Conservation (phyloP, 2,797 vertebrate genomes). For the Rhinella marina region DNA sequence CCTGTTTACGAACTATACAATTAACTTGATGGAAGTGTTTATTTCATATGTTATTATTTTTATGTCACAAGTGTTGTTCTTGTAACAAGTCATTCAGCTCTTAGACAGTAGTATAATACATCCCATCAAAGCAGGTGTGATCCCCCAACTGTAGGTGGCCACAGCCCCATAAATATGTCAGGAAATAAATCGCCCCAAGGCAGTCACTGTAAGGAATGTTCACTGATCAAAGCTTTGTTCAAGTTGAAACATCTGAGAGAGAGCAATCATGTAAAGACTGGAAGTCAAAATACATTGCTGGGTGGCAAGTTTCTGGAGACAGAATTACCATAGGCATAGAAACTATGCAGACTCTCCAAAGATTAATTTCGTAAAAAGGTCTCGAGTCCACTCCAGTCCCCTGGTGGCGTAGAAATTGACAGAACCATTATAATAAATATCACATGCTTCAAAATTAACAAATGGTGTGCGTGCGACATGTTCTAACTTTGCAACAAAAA, state of each 20-base stretch:
- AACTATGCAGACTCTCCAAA: neutral
- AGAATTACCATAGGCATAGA: neutral
- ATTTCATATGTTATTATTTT: neutral
- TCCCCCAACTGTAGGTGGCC: constrained; percentile 34
- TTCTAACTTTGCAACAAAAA: too few relatives aligned
- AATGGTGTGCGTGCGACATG: too few relatives aligned
- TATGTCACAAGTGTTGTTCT: neutral
- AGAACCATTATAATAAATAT: too few relatives aligned
- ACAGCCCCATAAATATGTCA: constrained; percentile 40
- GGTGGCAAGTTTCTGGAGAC: constrained; percentile 7
- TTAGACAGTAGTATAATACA: constrained; percentile 13
- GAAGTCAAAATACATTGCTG: neutral
- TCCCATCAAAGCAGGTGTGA: constrained; percentile 42
- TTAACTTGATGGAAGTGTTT: constrained; percentile 14
- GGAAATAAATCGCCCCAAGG: constrained; percentile 12
- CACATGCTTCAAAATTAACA: too few relatives aligned
- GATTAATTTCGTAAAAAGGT: neutral
- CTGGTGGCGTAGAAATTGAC: too few relatives aligned
- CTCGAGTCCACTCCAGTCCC: too few relatives aligned
- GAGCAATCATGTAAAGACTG: constrained; percentile 6
- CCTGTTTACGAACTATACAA: neutral
- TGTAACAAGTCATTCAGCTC: neutral
- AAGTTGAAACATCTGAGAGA: neutral
- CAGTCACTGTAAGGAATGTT: neutral
- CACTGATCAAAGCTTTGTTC: constrained; percentile 28